phyloP scores from a whole-genome alignment of 64 coral and sea anemone species.

The Trachythela sp. region DNA sequence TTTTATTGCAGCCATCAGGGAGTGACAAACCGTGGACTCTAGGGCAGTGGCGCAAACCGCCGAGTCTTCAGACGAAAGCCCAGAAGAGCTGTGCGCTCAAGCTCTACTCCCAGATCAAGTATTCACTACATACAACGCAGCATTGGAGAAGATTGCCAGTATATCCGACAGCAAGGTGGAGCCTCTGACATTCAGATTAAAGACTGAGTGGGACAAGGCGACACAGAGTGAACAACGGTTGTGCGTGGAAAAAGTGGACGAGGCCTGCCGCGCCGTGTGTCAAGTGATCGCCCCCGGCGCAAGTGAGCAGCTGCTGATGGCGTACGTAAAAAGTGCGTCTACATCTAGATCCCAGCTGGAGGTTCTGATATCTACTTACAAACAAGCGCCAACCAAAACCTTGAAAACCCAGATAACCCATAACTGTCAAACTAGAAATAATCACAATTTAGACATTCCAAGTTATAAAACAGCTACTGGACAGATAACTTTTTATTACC shows the following conservation, averaged over 20 bases:
- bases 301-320: slow-evolving; percentile 40
- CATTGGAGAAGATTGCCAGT: slow-evolving; percentile 38
- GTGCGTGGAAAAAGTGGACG: slow-evolving; percentile 39
- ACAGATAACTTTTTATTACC: too few relatives aligned
- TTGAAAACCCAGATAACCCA: slow-evolving; percentile 36
- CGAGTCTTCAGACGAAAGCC: neutral
- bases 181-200: slow-evolving; percentile 44
- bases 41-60: slow-evolving; percentile 31
- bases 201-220: slow-evolving; percentile 43
- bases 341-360: slow-evolving; percentile 2
- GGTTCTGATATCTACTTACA: slow-evolving; percentile 32
- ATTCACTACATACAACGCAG: slow-evolving; percentile 19
- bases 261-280: slow-evolving; percentile 47
- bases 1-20: neutral
- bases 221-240: slow-evolving; percentile 42
- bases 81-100: slow-evolving; percentile 10
- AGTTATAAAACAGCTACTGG: too few relatives aligned
- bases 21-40: slow-evolving; percentile 31
- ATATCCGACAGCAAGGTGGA: slow-evolving; percentile 44
- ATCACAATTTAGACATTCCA: too few relatives aligned
- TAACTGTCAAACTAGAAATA: too few relatives aligned
- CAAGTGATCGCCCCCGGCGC: slow-evolving; percentile 52
- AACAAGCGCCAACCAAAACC: slow-evolving; percentile 21
- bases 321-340: slow-evolving; percentile 15
- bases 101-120: neutral